phyloP scores from a whole-genome alignment of 2,113 vertebrate genomes.

The Carassius gibelio region DNA sequence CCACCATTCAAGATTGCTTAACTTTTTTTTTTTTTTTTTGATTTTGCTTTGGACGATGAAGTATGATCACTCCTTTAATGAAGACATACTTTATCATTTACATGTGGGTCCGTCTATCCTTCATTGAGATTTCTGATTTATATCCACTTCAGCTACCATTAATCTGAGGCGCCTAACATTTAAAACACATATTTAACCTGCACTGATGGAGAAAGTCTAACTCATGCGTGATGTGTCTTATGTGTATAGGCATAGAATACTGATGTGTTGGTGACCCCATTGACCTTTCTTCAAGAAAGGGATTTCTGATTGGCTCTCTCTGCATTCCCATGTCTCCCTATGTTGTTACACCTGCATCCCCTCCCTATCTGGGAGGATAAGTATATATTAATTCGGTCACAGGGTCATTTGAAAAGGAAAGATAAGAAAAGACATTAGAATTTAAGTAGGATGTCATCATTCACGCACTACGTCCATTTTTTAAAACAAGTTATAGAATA shows the following conservation, averaged over 20 bases:
- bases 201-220: background rate
- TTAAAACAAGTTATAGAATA: background rate
- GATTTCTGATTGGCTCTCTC: slow-evolving; percentile 65
- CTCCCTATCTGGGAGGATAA: slow-evolving; percentile 49
- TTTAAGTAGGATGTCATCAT: background rate
- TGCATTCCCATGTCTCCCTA: slow-evolving; percentile 52
- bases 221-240: slow-evolving; percentile 24
- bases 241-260: slow-evolving; percentile 60
- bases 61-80: slow-evolving; percentile 4
- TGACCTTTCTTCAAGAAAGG: slow-evolving; percentile 54
- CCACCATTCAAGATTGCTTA: background rate
- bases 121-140: slow-evolving; percentile 25
- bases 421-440: background rate
- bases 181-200: slow-evolving; percentile 36
- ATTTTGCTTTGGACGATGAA: background rate
- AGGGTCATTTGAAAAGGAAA: slow-evolving; percentile 8
- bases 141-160: background rate
- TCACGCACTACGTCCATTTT: background rate
- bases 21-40: background rate
- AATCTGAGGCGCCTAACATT: background rate
- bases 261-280: slow-evolving; percentile 57
- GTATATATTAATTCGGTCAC: slow-evolving; percentile 29
- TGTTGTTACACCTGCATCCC: slow-evolving; percentile 72
- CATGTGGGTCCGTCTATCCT: background rate
- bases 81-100: slow-evolving; percentile 14